Percentiles rank a stretch among this genome's conserved stretches.
These are phyloP conservation scores for Chaenogobius annularis DNA, from an alignment of 2,113 vertebrate genomes.

Conservation along the genomic window DNA sequence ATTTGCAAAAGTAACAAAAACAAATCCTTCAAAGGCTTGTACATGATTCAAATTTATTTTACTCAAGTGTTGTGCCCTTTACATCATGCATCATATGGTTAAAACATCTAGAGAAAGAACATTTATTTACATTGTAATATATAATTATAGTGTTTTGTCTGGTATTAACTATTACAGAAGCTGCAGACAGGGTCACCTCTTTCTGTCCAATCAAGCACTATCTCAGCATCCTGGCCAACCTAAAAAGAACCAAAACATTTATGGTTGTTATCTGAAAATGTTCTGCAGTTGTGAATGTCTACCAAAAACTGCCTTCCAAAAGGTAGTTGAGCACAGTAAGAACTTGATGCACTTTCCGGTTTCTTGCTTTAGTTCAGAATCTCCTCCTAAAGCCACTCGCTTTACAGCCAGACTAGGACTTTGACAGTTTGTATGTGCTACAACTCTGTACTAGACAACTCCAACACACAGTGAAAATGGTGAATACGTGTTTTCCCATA, in stretches of 20 bases:
- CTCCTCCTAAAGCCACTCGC: not conserved
- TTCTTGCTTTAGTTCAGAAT: not conserved
- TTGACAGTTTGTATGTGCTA: constrained; percentile 15
- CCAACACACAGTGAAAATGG: constrained; percentile 21
- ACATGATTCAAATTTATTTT: too few species aligned
- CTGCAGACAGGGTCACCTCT: too few species aligned
- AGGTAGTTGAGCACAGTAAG: not conserved
- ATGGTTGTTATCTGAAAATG: not conserved
- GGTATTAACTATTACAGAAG: too few species aligned
- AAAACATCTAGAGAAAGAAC: too few species aligned
- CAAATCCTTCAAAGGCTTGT: too few species aligned
- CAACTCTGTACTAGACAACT: not conserved
- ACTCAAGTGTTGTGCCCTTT: too few species aligned
- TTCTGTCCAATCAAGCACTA: too few species aligned
- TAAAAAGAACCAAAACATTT: not conserved
- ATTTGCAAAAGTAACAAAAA: too few species aligned
- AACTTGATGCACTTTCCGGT: not conserved
- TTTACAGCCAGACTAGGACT: not conserved
- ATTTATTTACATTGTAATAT: too few species aligned
- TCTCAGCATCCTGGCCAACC: not conserved
- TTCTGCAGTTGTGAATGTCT: not conserved
- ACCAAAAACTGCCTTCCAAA: not conserved
- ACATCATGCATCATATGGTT: too few species aligned
- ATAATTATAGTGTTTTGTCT: too few species aligned
- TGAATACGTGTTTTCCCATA: constrained; percentile 1